Conservation (phyloP, 2,888 invertebrate genomes). For the Diarsia dahlii region DNA sequence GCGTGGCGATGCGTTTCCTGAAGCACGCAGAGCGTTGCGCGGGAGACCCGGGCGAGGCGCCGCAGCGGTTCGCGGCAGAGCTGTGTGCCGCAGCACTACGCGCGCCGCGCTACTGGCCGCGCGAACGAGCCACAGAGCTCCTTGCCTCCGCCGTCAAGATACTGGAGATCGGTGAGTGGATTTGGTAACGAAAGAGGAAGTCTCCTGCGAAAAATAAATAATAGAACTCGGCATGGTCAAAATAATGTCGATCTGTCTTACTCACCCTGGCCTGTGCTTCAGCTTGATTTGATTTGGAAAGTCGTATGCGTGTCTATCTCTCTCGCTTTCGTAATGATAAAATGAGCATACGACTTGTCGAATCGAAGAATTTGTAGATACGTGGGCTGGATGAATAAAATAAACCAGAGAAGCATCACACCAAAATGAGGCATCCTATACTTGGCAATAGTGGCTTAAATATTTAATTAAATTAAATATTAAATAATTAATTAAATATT, state of each 20-base stretch:
- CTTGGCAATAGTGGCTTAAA: no score
- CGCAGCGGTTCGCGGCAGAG: slow-evolving; percentile 96
- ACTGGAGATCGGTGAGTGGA: slow-evolving; percentile 82
- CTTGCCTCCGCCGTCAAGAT: slow-evolving; percentile 92
- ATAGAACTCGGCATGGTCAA: not conserved
- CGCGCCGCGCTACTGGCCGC: slow-evolving; percentile 96
- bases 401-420: not conserved
- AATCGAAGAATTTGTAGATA: no score
- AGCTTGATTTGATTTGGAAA: no score
- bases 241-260: not conserved
- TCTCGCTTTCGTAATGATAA: no score
- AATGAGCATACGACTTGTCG: no score
- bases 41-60: slow-evolving; percentile 93
- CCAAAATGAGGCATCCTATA: not conserved
- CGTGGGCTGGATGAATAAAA: not conserved
- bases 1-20: slow-evolving; percentile 91
- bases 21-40: slow-evolving; percentile 93
- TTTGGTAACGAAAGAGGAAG: not conserved
- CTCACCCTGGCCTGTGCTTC: no score
- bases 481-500: no score
- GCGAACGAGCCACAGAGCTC: slow-evolving; percentile 90
- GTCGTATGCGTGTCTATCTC: no score
- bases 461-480: no score
- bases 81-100: slow-evolving; percentile 93
- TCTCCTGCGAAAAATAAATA: not conserved